phyloP scores from a whole-genome alignment of 2,797 vertebrate genomes.

The Steatocranus sp. region DNA sequence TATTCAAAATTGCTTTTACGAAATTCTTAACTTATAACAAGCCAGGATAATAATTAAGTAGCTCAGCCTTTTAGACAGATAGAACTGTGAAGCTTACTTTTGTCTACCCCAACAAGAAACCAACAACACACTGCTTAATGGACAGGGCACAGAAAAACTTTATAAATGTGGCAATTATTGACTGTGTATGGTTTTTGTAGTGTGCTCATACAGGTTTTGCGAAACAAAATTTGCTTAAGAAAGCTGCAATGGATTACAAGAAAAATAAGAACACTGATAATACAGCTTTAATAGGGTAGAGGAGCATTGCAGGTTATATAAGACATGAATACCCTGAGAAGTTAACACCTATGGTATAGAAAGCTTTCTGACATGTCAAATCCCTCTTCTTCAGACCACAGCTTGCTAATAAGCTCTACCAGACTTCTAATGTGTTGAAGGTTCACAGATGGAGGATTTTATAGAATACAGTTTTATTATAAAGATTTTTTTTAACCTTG shows the following conservation, averaged over 20 bases:
- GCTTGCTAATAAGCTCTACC: conserved; percentile 30
- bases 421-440: conserved; percentile 22
- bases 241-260: neutral
- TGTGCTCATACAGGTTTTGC: neutral
- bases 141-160: neutral
- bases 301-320: neutral
- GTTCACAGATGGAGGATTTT: conserved; percentile 22
- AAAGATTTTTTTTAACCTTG: conserved; percentile 13
- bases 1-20: neutral
- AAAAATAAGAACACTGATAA: neutral
- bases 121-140: neutral
- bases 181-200: neutral
- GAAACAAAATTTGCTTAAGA: neutral
- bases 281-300: neutral
- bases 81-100: neutral
- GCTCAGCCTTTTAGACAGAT: neutral
- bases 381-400: neutral
- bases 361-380: conserved; percentile 4
- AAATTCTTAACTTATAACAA: neutral
- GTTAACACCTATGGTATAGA: neutral
- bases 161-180: neutral
- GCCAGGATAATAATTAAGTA: neutral
- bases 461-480: conserved; percentile 3
- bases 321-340: neutral
- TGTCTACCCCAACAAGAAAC: neutral